These are phyloP conservation scores for Acropora yongei DNA, from an alignment of 64 coral and sea anemone species.

Conservation along the genomic window DNA sequence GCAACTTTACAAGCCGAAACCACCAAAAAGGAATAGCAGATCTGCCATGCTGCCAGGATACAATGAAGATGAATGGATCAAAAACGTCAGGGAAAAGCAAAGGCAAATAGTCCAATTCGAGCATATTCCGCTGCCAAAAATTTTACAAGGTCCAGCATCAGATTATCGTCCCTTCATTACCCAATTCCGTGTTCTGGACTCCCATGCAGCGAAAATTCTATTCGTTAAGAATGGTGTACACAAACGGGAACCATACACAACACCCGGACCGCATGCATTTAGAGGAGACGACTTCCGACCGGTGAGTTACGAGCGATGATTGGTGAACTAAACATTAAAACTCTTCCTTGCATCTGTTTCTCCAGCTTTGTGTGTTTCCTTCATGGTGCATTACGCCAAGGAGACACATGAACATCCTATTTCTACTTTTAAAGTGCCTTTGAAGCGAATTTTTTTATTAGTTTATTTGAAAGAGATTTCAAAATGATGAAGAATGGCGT, in stretches of 20 bases:
- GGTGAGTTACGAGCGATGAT: constrained; percentile 60
- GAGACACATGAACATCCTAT: too few relatives aligned
- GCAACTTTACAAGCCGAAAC: constrained; percentile 86
- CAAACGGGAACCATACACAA: constrained; percentile 54
- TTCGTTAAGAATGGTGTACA: constrained; percentile 81
- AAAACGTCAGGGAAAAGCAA: constrained; percentile 46
- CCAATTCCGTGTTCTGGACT: constrained; percentile 69
- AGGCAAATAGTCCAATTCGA: constrained; percentile 70
- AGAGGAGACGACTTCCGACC: constrained; percentile 90
- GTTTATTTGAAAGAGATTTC: too few relatives aligned
- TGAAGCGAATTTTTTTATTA: too few relatives aligned
- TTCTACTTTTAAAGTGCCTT: too few relatives aligned
- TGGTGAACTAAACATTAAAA: too few relatives aligned
- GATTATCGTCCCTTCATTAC: constrained; percentile 71
- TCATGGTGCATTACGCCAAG: too few relatives aligned
- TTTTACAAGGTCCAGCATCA: constrained; percentile 50
- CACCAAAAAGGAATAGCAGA: constrained; percentile 68
- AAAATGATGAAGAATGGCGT: too few relatives aligned
- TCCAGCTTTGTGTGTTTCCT: too few relatives aligned
- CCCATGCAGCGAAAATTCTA: constrained; percentile 61
- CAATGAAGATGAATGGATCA: constrained; percentile 74
- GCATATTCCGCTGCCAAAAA: constrained; percentile 79
- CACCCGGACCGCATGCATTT: constrained; percentile 86
- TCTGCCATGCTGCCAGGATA: constrained; percentile 74
- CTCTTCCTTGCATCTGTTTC: too few relatives aligned